Conservation (phyloP, 2,888 invertebrate species). For the Caenorhabditis macrosperma region DNA sequence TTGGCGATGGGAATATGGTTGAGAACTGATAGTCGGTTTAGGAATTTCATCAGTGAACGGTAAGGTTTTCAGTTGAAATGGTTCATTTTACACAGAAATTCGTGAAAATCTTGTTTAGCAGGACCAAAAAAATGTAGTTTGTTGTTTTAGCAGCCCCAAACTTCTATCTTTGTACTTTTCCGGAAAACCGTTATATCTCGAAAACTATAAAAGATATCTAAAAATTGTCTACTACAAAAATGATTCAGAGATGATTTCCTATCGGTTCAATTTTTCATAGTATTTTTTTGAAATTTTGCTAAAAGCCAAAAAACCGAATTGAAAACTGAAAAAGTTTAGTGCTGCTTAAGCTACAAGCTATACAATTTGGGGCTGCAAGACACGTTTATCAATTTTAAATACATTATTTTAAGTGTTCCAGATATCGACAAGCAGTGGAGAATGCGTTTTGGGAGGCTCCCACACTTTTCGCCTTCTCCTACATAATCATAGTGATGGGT, state of each 20-base stretch:
- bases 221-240: background rate
- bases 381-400: conserved; percentile 5
- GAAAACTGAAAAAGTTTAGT: too few relatives aligned
- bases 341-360: too few relatives aligned
- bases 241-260: too few relatives aligned
- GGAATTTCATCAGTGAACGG: conserved; percentile 79
- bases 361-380: too few relatives aligned
- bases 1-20: conserved; percentile 77
- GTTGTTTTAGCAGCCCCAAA: too few relatives aligned
- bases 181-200: background rate
- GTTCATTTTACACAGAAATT: too few relatives aligned
- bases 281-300: too few relatives aligned
- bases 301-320: too few relatives aligned
- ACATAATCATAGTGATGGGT: conserved; percentile 78
- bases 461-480: conserved; percentile 78
- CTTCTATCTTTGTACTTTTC: too few relatives aligned
- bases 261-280: too few relatives aligned
- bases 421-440: conserved; percentile 77
- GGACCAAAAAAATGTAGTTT: too few relatives aligned
- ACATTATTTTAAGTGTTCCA: conserved; percentile 20
- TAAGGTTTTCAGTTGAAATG: conserved; percentile 19
- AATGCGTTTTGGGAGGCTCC: conserved; percentile 79
- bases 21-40: conserved; percentile 76
- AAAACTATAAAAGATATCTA: background rate
- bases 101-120: too few relatives aligned